Evolutionary conservation across 64 coral and sea anemone genomes (phyloP).

Genomic region (Orbicella faveolata): DNA sequence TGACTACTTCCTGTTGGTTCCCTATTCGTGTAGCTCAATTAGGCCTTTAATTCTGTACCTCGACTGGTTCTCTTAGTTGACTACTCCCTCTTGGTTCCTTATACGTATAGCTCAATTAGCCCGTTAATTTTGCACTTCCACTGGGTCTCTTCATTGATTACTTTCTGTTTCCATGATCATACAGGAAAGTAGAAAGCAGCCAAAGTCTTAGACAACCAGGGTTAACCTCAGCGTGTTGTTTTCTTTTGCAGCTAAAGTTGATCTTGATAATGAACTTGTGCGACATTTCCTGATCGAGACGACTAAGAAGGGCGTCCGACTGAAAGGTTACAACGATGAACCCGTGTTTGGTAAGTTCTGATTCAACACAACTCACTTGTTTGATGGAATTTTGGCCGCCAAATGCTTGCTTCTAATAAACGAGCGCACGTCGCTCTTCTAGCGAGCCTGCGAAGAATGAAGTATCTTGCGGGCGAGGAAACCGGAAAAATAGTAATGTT

Average conservation of each 20-base stretch:
- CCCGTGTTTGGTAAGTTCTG: slow-evolving; percentile 86
- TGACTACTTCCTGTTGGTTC: not conserved
- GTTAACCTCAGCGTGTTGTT: not conserved
- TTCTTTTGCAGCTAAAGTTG: slow-evolving; percentile 71
- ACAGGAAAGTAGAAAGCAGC: too few relatives aligned
- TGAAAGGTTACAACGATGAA: slow-evolving; percentile 81
- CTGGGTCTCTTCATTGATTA: too few relatives aligned
- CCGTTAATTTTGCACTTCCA: not conserved
- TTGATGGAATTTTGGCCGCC: not conserved
- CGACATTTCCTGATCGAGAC: slow-evolving; percentile 96
- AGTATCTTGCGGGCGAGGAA: too few relatives aligned
- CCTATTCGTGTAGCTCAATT: not conserved
- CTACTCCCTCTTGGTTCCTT: not conserved
- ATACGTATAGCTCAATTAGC: not conserved
- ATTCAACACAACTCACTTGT: not conserved
- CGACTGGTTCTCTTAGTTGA: not conserved
- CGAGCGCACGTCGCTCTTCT: too few relatives aligned
- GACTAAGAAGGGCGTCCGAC: slow-evolving; percentile 89
- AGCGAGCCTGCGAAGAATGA: too few relatives aligned
- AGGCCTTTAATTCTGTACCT: not conserved
- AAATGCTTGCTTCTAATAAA: too few relatives aligned
- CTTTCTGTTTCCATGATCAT: not conserved
- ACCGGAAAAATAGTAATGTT: too few relatives aligned
- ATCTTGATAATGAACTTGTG: slow-evolving; percentile 84
- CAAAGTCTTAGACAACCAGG: too few relatives aligned